Conservation (phyloP, 2,113 vertebrate genomes). For the Brachyhypopomus gauderio region DNA sequence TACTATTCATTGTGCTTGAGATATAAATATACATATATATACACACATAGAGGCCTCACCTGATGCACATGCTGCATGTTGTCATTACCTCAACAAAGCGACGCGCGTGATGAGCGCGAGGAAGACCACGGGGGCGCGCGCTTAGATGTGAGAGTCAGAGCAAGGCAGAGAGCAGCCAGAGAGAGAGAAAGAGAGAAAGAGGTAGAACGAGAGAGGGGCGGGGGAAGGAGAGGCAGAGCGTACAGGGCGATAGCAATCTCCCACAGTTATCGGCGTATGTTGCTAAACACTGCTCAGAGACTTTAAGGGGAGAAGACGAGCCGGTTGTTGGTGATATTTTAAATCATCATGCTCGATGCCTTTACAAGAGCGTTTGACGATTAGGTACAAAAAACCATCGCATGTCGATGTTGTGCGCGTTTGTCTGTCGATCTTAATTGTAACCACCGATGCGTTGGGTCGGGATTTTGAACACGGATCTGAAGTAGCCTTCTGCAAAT, state of each 20-base stretch:
- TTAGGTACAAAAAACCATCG: slow-evolving; percentile 13
- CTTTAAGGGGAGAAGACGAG: neutral
- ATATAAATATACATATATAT: neutral
- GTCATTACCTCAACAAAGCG: neutral
- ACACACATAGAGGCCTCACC: neutral
- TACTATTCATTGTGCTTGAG: neutral
- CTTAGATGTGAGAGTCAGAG: too few species aligned
- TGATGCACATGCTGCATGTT: slow-evolving; percentile 6
- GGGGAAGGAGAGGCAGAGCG: slow-evolving; percentile 8
- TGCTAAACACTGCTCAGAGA: slow-evolving; percentile 11
- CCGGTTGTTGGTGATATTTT: neutral
- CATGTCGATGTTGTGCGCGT: too few species aligned
- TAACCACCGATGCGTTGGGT: too few species aligned
- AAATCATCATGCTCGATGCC: slow-evolving; percentile 28
- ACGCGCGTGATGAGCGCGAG: neutral
- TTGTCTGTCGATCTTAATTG: too few species aligned
- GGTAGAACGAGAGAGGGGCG: slow-evolving; percentile 6
- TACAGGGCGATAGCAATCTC: slow-evolving; percentile 36
- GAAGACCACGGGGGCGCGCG: neutral
- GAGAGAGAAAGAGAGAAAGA: neutral
- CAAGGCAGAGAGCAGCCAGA: neutral
- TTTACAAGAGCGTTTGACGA: slow-evolving; percentile 16
- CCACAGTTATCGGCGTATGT: slow-evolving; percentile 31
- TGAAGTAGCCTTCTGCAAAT: slow-evolving; percentile 6
- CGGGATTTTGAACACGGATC: too few species aligned